phyloP scores from a whole-genome alignment of 2,797 vertebrate species.

The Onychomys torridus region DNA sequence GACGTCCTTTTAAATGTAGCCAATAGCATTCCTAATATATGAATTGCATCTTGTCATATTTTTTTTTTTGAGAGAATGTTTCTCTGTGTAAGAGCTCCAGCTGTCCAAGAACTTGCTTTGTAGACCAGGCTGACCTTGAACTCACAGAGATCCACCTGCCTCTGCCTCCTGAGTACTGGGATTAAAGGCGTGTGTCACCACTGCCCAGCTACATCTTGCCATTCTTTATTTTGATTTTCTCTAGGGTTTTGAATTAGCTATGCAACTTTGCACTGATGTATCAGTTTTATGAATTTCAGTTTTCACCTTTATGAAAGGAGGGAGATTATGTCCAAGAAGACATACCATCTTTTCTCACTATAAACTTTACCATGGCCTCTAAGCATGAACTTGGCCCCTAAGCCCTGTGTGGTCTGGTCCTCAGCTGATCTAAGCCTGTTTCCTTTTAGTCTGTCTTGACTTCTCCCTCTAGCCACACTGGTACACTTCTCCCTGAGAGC shows the following conservation, averaged over 20 bases:
- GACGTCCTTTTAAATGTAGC: constrained; percentile 27
- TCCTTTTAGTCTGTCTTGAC: neutral
- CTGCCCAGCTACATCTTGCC: neutral
- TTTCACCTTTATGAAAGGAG: neutral
- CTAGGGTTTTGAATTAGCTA: neutral
- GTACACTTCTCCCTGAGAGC: neutral
- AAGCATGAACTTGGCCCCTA: neutral
- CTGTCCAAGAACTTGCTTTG: neutral
- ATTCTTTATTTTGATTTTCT: constrained; percentile 45
- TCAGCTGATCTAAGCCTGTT: neutral
- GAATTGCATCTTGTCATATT: neutral
- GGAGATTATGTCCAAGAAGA: neutral
- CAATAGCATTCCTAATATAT: neutral
- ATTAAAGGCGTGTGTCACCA: neutral
- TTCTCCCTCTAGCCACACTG: no score
- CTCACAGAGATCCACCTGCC: neutral
- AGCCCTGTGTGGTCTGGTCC: neutral
- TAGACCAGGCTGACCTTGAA: neutral
- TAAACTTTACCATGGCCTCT: neutral
- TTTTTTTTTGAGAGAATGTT: neutral
- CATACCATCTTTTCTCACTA: neutral
- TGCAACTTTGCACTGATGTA: neutral
- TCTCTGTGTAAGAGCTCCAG: neutral
- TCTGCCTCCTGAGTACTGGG: neutral
- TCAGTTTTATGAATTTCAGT: neutral